Percentiles rank a stretch among this genome's conserved stretches.
Conservation (phyloP, 2,113 vertebrate genomes). For the Pseudopodoces humilis region DNA sequence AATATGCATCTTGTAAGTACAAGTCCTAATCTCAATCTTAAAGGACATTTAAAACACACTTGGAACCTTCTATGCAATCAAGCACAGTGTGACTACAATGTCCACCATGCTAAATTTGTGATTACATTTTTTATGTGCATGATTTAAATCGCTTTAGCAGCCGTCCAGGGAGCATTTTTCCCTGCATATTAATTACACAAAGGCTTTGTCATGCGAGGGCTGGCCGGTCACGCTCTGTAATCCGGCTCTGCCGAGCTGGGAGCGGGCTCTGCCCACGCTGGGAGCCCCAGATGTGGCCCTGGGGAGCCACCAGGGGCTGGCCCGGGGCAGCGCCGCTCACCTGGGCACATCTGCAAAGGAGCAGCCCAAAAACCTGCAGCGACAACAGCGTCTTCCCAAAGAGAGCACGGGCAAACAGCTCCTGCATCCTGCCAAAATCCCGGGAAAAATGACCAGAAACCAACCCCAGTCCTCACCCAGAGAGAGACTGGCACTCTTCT, state of each 20-base stretch:
- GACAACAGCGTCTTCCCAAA: background rate
- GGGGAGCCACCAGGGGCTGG: conserved; percentile 55
- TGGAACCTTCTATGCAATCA: conserved; percentile 90
- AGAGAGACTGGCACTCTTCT: rapidly evolving
- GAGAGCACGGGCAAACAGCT: background rate
- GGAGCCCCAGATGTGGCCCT: too few species aligned
- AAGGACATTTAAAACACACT: conserved; percentile 94
- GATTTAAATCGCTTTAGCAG: conserved; percentile 93
- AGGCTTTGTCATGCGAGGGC: conserved; percentile 86
- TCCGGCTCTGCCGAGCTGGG: conserved; percentile 80
- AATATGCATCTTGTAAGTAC: conserved; percentile 98
- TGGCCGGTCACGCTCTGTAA: conserved; percentile 87
- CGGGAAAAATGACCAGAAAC: background rate
- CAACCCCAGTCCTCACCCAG: rapidly evolving
- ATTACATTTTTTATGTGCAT: conserved; percentile 91
- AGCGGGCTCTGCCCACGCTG: conserved; percentile 81
- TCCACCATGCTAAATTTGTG: conserved; percentile 93
- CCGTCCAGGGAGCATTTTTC: conserved; percentile 90
- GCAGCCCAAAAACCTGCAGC: conserved; percentile 57
- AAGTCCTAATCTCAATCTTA: conserved; percentile 96
- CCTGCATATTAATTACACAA: conserved; percentile 98
- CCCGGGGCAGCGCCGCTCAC: conserved; percentile 79
- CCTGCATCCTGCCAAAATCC: background rate
- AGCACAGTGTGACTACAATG: conserved; percentile 90
- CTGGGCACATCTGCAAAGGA: conserved; percentile 76